phyloP scores from a whole-genome alignment of 2,888 invertebrate species.

The Prosapia bicincta region DNA sequence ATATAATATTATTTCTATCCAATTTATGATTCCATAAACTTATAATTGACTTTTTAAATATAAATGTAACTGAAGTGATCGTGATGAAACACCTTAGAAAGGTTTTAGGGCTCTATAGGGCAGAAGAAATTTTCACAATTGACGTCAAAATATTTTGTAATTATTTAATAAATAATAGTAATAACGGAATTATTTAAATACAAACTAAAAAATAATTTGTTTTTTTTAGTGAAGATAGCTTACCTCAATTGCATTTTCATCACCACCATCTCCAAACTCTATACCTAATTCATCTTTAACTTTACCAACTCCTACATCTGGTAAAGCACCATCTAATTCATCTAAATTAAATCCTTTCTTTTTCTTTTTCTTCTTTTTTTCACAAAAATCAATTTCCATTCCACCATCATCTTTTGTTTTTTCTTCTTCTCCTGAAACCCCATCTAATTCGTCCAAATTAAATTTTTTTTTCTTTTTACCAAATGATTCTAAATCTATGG shows the following conservation, averaged over 20 bases:
- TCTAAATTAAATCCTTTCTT: slow-evolving; percentile 85
- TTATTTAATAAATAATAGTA: no score
- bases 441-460: slow-evolving; percentile 83
- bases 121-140: no score
- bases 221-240: no score
- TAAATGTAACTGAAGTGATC: no score
- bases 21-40: no score
- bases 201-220: no score
- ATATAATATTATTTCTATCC: no score
- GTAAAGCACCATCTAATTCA: slow-evolving; percentile 76
- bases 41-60: no score
- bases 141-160: no score
- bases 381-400: slow-evolving; percentile 68
- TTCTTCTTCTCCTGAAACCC: slow-evolving; percentile 46
- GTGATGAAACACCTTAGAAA: no score
- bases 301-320: slow-evolving; percentile 50
- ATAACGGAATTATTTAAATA: no score
- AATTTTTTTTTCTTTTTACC: slow-evolving; percentile 85
- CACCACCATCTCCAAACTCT: slow-evolving; percentile 29
- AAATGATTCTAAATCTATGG: slow-evolving; percentile 65
- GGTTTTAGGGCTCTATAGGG: no score
- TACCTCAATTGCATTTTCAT: slow-evolving; percentile 39
- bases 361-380: slow-evolving; percentile 81
- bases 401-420: slow-evolving; percentile 1
- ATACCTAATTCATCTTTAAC: slow-evolving; percentile 40